Percentiles rank a stretch among this genome's conserved stretches.
Conservation (phyloP, 2,797 vertebrate species). For the Atherinosoma microstoma region DNA sequence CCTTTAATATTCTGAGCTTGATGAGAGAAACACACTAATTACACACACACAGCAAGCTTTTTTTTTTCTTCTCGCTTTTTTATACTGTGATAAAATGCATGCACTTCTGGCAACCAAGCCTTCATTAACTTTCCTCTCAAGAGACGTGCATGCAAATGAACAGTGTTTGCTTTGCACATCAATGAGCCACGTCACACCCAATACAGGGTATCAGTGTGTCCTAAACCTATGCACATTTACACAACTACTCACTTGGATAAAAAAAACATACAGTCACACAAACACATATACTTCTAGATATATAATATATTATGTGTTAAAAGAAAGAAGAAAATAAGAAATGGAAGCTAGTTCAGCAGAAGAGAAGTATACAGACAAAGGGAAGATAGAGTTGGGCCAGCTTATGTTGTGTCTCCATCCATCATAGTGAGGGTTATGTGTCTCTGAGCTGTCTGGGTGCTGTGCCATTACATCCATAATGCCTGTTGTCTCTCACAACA, state of each 20-base stretch:
- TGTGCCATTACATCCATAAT: slow-evolving; percentile 81
- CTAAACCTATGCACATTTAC: slow-evolving; percentile 3
- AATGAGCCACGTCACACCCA: slow-evolving; percentile 63
- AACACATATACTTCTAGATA: neutral
- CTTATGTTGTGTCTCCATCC: slow-evolving; percentile 58
- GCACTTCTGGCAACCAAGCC: slow-evolving; percentile 62
- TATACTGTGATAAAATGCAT: slow-evolving; percentile 56
- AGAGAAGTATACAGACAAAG: slow-evolving; percentile 24
- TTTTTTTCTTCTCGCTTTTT: slow-evolving; percentile 17
- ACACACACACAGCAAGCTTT: slow-evolving; percentile 32
- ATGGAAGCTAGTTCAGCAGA: neutral
- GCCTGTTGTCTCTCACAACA: slow-evolving; percentile 69
- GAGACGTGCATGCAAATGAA: slow-evolving; percentile 75
- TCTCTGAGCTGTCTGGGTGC: slow-evolving; percentile 74
- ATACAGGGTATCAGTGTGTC: slow-evolving; percentile 55
- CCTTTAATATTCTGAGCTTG: slow-evolving; percentile 47
- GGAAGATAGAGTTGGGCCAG: slow-evolving; percentile 42
- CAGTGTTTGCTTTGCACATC: slow-evolving; percentile 76
- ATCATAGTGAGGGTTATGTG: slow-evolving; percentile 71
- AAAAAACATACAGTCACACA: neutral
- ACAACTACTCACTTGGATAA: neutral
- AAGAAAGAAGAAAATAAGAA: neutral
- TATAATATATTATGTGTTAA: neutral
- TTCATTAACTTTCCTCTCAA: slow-evolving; percentile 74
- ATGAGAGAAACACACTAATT: slow-evolving; percentile 53